phyloP scores from a whole-genome alignment of 2,113 vertebrate genomes.

The Sinocyclocheilus maitianheensis region DNA sequence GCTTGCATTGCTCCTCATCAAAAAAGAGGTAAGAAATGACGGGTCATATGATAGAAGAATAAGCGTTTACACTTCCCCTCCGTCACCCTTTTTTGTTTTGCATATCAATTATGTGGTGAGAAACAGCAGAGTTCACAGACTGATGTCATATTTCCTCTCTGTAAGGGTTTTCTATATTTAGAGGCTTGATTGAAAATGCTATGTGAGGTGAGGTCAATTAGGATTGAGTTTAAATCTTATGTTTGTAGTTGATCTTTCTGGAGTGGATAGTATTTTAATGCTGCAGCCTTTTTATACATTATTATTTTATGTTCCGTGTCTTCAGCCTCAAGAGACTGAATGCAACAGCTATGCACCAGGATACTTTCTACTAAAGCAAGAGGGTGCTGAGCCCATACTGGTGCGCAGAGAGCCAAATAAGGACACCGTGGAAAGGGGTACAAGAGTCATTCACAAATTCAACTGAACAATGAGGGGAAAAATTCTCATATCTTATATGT shows the following conservation, averaged over 20 bases:
- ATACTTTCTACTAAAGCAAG: conserved; percentile 61
- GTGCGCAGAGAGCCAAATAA: conserved; percentile 41
- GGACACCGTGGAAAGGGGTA: conserved; percentile 58
- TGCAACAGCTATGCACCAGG: conserved; percentile 44
- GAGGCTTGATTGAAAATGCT: not conserved
- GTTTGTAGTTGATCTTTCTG: not conserved
- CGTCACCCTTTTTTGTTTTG: not conserved
- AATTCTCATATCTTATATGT: not conserved
- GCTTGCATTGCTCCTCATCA: conserved; percentile 54
- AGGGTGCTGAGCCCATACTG: conserved; percentile 53
- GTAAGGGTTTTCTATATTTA: not conserved
- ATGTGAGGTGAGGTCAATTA: not conserved
- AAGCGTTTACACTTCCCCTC: not conserved
- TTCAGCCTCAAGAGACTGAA: conserved; percentile 28
- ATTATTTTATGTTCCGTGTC: conserved; percentile 9
- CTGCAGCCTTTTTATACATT: not conserved
- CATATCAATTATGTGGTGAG: not conserved
- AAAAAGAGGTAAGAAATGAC: conserved; percentile 63
- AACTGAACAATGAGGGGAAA: not conserved
- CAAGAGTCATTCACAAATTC: not conserved
- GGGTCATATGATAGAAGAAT: not conserved
- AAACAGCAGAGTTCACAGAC: not conserved
- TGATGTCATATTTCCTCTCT: not conserved
- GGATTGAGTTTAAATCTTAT: not conserved
- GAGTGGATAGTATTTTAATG: not conserved